Conservation (phyloP, 2,888 invertebrate genomes). For the Ormyrus labotus region DNA sequence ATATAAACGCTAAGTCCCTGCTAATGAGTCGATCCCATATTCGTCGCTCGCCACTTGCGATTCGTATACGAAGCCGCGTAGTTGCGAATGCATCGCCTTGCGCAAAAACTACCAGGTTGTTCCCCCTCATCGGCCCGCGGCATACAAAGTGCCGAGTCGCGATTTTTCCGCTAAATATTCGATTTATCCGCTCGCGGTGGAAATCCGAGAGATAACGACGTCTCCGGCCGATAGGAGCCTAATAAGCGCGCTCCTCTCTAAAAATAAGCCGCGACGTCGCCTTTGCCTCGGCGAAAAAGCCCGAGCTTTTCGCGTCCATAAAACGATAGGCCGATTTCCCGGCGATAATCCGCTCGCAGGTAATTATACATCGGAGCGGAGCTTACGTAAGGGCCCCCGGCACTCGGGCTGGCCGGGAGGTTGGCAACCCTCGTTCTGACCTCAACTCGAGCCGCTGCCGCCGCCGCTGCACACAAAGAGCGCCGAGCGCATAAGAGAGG, state of each 20-base stretch:
- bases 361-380: conserved; percentile 61
- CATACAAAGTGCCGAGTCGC: too few relatives aligned
- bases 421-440: conserved; percentile 56
- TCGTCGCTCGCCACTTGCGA: background rate
- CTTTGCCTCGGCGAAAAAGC: too few relatives aligned
- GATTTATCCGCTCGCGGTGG: too few relatives aligned
- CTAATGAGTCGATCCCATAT: conserved; percentile 35
- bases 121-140: too few relatives aligned
- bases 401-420: conserved; percentile 30
- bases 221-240: background rate
- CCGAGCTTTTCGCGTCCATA: too few relatives aligned
- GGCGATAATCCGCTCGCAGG: conserved; percentile 17
- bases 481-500: background rate
- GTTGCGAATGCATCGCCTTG: too few relatives aligned
- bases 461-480: too few relatives aligned
- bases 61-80: background rate
- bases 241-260: too few relatives aligned
- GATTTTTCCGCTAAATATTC: too few relatives aligned
- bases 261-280: background rate
- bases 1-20: conserved; percentile 8
- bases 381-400: conserved; percentile 59
- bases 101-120: too few relatives aligned
- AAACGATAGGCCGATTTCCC: too few relatives aligned
- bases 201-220: background rate
- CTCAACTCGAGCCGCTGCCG: background rate